Percentiles rank a stretch among this genome's conserved stretches.
Evolutionary conservation across 1,140 invertebrate genomes (phyloP).

Genomic region (Bombus waltoni): DNA sequence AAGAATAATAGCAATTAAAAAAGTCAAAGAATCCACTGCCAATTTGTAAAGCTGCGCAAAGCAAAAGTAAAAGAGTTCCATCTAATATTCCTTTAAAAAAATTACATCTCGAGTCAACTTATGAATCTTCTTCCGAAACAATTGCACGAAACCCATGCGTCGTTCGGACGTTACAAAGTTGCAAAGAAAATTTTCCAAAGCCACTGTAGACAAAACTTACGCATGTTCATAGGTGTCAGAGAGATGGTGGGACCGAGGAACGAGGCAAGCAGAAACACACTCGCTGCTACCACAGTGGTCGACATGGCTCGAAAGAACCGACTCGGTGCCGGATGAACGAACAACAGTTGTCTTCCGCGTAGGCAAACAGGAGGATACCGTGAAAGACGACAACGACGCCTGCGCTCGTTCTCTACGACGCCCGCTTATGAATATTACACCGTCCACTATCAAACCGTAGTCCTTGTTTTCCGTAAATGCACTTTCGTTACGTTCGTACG

Average conservation of each 20-base stretch:
- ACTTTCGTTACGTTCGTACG: neutral
- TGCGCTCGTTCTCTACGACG: constrained; percentile 66
- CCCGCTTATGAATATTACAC: constrained; percentile 77
- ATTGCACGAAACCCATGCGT: neutral
- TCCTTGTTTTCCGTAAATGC: constrained; percentile 53
- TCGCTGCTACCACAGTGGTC: constrained; percentile 34
- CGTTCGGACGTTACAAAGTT: neutral
- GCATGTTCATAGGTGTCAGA: constrained; percentile 73
- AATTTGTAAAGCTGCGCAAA: neutral
- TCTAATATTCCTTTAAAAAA: too few species aligned
- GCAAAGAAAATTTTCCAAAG: too few species aligned
- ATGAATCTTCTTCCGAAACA: neutral
- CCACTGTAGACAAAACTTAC: constrained; percentile 55
- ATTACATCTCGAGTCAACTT: neutral
- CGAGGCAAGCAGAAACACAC: constrained; percentile 52
- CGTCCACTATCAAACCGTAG: constrained; percentile 72
- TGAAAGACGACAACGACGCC: constrained; percentile 70
- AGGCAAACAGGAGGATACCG: constrained; percentile 54
- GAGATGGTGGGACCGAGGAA: constrained; percentile 59
- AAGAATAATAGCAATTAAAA: neutral
- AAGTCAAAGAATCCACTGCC: too few species aligned
- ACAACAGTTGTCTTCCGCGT: constrained; percentile 37
- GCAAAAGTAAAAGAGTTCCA: neutral
- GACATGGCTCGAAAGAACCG: constrained; percentile 59
- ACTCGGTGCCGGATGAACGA: constrained; percentile 22